Base-by-base conservation (phyloP, 2,797 vertebrate genomes). In the Micromesistius poutassou region DNA sequence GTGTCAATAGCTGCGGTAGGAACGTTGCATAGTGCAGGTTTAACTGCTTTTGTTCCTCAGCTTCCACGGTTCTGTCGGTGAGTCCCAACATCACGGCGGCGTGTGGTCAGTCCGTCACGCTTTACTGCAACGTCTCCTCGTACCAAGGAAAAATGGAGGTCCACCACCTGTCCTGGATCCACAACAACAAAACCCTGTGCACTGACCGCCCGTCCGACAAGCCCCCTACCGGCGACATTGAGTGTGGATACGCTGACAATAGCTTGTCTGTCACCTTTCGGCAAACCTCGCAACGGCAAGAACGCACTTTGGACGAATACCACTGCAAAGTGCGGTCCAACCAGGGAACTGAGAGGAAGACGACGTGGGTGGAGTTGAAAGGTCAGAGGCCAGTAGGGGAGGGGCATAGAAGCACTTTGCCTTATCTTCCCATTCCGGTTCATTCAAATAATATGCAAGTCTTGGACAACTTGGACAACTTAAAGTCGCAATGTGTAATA, bases 251-350 rank as follows among this genome's bases (percentile, higher is more conserved):
- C 4, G 2, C 36, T 22, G 38, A 81, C 0, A 78, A 82, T 8
- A 62, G 40, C 0, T 71, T 94, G 55, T 79, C 85, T 1, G 75
- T 94, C 31, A 77, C 81, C 74, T 78, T 93, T 12, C 0, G 30
- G 12, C 8, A 72, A 9, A 38, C 87, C 46, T 33, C 30, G 76
- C 90, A 90, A 1, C 36, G 68, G 66, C 78, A 89, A 0, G 81
- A 30, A 0, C 75, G 81, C 16, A 3, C 4, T 0, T 62, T 68
- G 0, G 30, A 6, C 0, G 12, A 0, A 9, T 92, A 89, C 84
- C 74, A 3, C 8, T 94, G 93, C 79, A 91, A 90, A 73, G 71
- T 93, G 1, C 78, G 3, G n/a, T 92, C 92, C 72, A 88, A 85
- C 82, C n/a, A 5, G 1, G 92, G 90, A 28, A 16, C 40, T 0